A percentile compares a stretch with the other conserved stretches of the same genome.
Evolutionary conservation across 2,113 vertebrate genomes (phyloP).

Genomic region (Dicrurus megarhynchus): DNA sequence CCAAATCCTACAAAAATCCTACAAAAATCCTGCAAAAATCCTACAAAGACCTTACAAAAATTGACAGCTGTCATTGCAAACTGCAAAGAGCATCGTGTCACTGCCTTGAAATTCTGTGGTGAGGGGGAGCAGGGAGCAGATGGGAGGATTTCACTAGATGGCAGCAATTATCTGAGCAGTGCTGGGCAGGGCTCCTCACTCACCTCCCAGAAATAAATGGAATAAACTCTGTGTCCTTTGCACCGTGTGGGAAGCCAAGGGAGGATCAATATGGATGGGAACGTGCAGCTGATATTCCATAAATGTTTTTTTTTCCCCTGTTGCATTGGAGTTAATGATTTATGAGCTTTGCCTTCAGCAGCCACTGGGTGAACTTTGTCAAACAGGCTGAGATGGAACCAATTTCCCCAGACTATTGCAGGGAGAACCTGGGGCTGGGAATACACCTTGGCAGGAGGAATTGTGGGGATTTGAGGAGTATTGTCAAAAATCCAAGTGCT

Average conservation of each 20-base stretch:
- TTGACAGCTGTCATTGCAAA: accelerated
- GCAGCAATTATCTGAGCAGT: constrained; percentile 30
- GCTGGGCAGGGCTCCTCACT: neutral
- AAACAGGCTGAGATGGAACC: neutral
- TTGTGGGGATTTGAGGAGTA: accelerated
- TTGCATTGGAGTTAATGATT: neutral
- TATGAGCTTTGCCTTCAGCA: neutral
- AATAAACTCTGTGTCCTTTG: neutral
- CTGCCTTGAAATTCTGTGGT: accelerated
- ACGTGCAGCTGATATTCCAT: neutral
- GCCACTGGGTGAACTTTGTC: neutral
- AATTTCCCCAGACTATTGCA: accelerated
- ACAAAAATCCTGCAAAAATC: neutral
- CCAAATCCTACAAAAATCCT: neutral
- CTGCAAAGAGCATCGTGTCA: neutral
- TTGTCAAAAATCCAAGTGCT: neutral
- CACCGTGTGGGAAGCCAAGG: neutral
- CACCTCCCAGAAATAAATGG: neutral
- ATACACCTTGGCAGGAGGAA: neutral
- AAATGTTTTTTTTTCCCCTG: neutral
- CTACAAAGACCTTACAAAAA: too few relatives aligned
- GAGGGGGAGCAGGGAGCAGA: neutral
- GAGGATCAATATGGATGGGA: neutral
- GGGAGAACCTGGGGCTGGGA: neutral
- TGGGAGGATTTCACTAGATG: constrained; percentile 25